Conservation (phyloP, 2,888 invertebrate genomes). For the Lasioglossum calceatum region DNA sequence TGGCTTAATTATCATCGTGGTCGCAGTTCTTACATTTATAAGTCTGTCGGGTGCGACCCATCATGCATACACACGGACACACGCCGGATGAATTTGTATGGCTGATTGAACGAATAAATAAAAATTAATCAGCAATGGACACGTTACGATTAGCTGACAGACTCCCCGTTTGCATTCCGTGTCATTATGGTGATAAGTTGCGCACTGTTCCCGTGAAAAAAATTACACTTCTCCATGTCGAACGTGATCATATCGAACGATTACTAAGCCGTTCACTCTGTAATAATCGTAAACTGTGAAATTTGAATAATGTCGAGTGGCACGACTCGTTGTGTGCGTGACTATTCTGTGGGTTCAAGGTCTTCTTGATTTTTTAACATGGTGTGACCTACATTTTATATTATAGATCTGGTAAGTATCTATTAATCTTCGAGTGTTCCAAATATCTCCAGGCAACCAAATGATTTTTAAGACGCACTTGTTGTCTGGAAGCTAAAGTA, state of each 20-base stretch:
- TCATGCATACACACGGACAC: background rate
- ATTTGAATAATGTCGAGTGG: background rate
- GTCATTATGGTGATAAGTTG: background rate
- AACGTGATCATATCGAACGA: background rate
- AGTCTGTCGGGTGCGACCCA: background rate
- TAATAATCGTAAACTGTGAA: background rate
- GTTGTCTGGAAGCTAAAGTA: background rate
- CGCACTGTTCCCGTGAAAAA: too few relatives aligned
- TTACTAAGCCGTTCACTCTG: background rate
- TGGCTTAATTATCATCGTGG: background rate
- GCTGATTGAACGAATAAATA: background rate
- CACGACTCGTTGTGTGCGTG: background rate
- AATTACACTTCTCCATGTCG: background rate
- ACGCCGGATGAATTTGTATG: background rate
- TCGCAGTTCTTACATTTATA: background rate
- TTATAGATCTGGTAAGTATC: background rate
- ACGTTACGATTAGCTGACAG: background rate
- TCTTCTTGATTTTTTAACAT: background rate
- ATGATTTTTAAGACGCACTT: background rate
- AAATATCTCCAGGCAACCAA: background rate
- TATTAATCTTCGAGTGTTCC: too few relatives aligned
- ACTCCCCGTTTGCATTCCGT: background rate
- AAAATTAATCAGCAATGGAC: background rate
- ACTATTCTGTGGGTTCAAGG: background rate
- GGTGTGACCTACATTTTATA: background rate